phyloP scores from a whole-genome alignment of 2,797 vertebrate genomes.

The Diplodus sargus region DNA sequence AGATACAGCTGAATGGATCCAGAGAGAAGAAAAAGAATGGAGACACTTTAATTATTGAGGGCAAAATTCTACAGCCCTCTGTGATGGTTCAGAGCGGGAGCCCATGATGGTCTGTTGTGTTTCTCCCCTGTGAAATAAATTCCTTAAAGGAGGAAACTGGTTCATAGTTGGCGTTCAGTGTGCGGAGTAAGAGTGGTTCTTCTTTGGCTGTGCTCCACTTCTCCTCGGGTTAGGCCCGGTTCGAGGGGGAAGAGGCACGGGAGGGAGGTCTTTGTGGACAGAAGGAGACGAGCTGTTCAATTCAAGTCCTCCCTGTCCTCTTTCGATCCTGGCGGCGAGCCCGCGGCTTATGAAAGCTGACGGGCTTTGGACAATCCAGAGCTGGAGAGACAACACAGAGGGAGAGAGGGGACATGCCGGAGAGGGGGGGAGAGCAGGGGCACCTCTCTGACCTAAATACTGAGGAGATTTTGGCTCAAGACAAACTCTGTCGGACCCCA shows the following conservation, averaged over 20 bases:
- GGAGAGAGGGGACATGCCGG: conserved; percentile 38
- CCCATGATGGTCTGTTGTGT: conserved; percentile 57
- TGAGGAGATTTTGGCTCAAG: conserved; percentile 74
- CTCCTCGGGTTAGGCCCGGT: conserved; percentile 42
- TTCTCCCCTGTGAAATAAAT: conserved; percentile 52
- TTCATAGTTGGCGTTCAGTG: conserved; percentile 36
- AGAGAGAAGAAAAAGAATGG: conserved; percentile 32
- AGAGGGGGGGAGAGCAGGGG: conserved; percentile 35
- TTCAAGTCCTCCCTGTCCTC: conserved; percentile 30
- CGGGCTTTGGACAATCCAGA: conserved; percentile 26
- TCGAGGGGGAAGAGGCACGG: conserved; percentile 13
- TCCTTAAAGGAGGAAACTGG: conserved; percentile 61
- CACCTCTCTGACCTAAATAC: conserved; percentile 79
- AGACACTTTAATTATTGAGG: conserved; percentile 72
- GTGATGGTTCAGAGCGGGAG: conserved; percentile 41
- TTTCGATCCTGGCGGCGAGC: conserved; percentile 32
- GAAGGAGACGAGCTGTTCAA: conserved; percentile 33
- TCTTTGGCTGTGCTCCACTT: conserved; percentile 46
- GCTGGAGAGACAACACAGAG: conserved; percentile 43
- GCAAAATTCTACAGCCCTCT: conserved; percentile 49
- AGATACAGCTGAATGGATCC: conserved; percentile 48
- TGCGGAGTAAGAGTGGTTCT: conserved; percentile 16
- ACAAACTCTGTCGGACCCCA: conserved; percentile 63
- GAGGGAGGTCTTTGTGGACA: conserved; percentile 18
- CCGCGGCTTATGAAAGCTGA: conserved; percentile 40